Conservation (phyloP, 2,113 vertebrate genomes). For the Camelus dromedarius region DNA sequence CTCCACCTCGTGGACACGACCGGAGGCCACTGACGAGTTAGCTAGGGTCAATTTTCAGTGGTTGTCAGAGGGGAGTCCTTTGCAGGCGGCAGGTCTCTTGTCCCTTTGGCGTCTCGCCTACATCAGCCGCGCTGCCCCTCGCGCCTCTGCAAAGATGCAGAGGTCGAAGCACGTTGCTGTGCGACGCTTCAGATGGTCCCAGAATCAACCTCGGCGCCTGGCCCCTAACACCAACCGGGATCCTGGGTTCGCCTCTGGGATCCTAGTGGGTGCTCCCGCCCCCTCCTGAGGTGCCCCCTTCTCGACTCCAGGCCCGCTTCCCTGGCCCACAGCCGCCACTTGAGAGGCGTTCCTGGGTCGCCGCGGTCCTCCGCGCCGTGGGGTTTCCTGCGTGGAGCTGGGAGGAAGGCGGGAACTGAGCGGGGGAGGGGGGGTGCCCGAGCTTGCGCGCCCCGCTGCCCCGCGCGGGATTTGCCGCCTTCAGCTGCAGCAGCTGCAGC, state of each 20-base stretch:
- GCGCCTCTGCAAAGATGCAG: conserved; percentile 4
- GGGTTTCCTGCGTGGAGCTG: neutral
- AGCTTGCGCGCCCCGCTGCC: neutral
- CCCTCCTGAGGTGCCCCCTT: no score
- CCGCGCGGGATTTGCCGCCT: conserved; percentile 33
- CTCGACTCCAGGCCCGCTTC: neutral
- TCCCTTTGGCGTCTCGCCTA: neutral
- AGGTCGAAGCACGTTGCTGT: conserved; percentile 70
- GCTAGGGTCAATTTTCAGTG: neutral
- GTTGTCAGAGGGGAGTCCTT: neutral
- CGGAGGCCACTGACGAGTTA: neutral
- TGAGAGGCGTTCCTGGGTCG: neutral
- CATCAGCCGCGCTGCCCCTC: neutral
- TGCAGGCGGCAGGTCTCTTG: neutral
- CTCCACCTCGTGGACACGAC: neutral
- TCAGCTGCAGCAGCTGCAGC: conserved; percentile 62
- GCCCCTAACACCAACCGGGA: neutral
- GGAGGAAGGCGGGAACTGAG: neutral
- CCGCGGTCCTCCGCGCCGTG: neutral
- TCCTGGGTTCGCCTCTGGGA: neutral
- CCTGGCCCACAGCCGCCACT: neutral
- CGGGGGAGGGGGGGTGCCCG: neutral
- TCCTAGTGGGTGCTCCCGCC: neutral
- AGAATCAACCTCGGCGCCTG: neutral
- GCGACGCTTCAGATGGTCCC: conserved; percentile 25